These are phyloP conservation scores for Smittia sp. DNA, from an alignment of 2,888 invertebrate species.

Conservation along the genomic window DNA sequence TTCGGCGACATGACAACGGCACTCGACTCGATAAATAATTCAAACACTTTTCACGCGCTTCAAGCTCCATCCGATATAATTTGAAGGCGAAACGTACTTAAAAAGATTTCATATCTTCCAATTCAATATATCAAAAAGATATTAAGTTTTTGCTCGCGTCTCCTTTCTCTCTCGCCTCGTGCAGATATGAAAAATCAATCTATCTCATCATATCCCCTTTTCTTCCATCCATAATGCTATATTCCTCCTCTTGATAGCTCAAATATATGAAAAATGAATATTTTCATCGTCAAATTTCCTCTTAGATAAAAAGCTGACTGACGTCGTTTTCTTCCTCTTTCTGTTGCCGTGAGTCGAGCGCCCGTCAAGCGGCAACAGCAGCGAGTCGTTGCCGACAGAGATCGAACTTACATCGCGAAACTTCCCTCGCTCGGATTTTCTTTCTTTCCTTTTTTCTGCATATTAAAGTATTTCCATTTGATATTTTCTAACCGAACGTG, in stretches of 20 bases:
- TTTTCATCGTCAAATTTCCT: constrained; percentile 33
- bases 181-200: constrained; percentile 19
- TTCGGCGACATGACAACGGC: constrained; percentile 4
- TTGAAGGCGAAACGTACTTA: constrained; percentile 17
- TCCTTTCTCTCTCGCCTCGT: not conserved
- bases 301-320: constrained; percentile 29
- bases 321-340: constrained; percentile 15
- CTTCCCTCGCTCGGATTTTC: not conserved
- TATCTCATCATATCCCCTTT: constrained; percentile 27
- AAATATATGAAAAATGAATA: constrained; percentile 30
- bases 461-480: constrained; percentile 34
- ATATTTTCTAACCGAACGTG: constrained; percentile 10
- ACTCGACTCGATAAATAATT: not conserved
- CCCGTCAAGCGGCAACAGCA: not conserved
- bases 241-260: not conserved
- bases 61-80: not conserved
- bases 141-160: constrained; percentile 17
- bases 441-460: constrained; percentile 24
- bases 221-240: not conserved
- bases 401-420: not conserved
- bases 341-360: not conserved
- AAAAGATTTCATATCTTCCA: constrained; percentile 29
- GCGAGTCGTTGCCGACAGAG: constrained; percentile 12
- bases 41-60: not conserved
- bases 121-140: constrained; percentile 28